Base-by-base conservation (phyloP, 2,888 invertebrate genomes). In the Chrysotoxum bicinctum region DNA sequence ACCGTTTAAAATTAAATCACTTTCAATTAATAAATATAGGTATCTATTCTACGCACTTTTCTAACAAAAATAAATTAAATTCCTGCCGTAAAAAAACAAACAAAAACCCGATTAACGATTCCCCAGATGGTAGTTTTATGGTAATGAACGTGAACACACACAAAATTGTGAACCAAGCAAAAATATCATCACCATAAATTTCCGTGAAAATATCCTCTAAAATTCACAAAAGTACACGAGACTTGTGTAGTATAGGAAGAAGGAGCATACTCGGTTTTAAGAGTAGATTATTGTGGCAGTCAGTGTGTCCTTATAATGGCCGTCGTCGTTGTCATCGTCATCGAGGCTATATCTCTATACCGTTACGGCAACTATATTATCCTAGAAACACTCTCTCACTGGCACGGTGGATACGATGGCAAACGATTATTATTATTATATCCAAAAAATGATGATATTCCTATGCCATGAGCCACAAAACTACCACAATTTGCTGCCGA, bases 141-240 rank as follows among this genome's bases (percentile, higher is more conserved):
- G 76, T 81, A 85, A 85, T 85, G 81, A 74, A 74, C 48, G 81
- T 85, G 81, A 74, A 74, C 48, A 14, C 35, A 78, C 68, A 64
- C 64, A 81, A 85, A 85, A 37, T 21, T 85, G 80, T 72, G 69
- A 85, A 77, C 69, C 73, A 60, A 76, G 81, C 85, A 73, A 77
- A 85, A 85, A 81, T 85, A 85, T 81, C 85, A 85, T 85, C 85
- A 77, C 85, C 85, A 85, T 85, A 81, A 85, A 85, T 85, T 81
- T 85, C 62, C 73, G 62, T 62, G 62, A 75, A 75, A 75, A 70
- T 45, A 58, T 81, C 76, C 81, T 73, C 81, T 69, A 70, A 84
- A 76, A 68, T 72, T 73, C 72, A 37, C 69, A 69, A 35, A 76
- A 81, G 56, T 77, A 32, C n/a, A 43, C 23, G 43, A 19, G 30